phyloP scores from a whole-genome alignment of 2,113 vertebrate species.

The Quiscalus mexicanus region DNA sequence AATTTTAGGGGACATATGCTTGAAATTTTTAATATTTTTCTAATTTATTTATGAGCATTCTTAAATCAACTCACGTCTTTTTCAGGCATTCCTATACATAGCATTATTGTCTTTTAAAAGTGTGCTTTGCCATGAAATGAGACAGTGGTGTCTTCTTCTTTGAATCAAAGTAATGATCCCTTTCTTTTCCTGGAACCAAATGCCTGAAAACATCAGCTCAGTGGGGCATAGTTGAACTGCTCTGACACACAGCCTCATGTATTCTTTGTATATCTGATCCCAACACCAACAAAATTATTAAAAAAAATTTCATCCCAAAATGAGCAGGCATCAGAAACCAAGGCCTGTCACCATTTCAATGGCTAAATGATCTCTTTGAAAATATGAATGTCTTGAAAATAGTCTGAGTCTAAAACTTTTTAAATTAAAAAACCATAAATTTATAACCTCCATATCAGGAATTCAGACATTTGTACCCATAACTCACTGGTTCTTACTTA shows the following conservation, averaged over 20 bases:
- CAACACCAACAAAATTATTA: background rate
- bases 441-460: background rate
- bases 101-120: background rate
- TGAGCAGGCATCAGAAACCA: background rate
- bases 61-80: background rate
- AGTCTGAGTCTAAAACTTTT: background rate
- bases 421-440: background rate
- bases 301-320: background rate
- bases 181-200: background rate
- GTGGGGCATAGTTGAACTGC: background rate
- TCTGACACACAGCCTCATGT: background rate
- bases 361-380: background rate
- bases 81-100: background rate
- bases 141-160: background rate
- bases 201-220: background rate
- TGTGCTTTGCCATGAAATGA: background rate
- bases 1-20: background rate
- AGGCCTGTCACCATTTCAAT: background rate
- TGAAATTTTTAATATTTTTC: background rate
- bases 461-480: background rate
- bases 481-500: background rate
- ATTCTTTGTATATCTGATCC: background rate
- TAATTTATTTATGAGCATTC: background rate
- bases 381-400: background rate
- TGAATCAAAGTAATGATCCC: background rate